Conservation (phyloP, 2,113 vertebrate genomes). For the Toxostoma redivivum region DNA sequence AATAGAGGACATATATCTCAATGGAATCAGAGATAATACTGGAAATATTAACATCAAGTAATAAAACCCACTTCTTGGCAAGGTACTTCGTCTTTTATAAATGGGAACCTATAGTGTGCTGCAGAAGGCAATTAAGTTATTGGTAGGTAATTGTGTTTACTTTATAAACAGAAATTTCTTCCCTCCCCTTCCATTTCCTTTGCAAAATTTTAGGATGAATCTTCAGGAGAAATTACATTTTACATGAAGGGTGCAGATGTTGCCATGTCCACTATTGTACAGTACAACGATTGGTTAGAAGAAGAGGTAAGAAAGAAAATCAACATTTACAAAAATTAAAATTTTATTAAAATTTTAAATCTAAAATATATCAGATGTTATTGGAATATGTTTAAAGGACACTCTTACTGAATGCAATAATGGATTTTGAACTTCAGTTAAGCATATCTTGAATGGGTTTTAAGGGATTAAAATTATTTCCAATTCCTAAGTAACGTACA, state of each 20-base stretch:
- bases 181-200: background rate
- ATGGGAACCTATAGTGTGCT: background rate
- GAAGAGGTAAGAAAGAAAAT: constrained; percentile 85
- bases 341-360: background rate
- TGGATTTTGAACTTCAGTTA: background rate
- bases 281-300: constrained; percentile 98
- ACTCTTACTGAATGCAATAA: background rate
- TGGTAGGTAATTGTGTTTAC: background rate
- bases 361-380: background rate
- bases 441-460: background rate
- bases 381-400: background rate
- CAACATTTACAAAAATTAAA: background rate
- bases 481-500: background rate
- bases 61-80: background rate
- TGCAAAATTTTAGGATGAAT: constrained; percentile 81
- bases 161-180: background rate
- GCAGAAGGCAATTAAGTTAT: background rate
- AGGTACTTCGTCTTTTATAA: background rate
- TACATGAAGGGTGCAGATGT: constrained; percentile 98
- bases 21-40: background rate
- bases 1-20: background rate
- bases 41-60: background rate
- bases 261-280: constrained; percentile 94
- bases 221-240: constrained; percentile 92
- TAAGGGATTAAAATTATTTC: background rate